Conservation (phyloP, 2,113 vertebrate species). For the Oenanthe oenanthe region DNA sequence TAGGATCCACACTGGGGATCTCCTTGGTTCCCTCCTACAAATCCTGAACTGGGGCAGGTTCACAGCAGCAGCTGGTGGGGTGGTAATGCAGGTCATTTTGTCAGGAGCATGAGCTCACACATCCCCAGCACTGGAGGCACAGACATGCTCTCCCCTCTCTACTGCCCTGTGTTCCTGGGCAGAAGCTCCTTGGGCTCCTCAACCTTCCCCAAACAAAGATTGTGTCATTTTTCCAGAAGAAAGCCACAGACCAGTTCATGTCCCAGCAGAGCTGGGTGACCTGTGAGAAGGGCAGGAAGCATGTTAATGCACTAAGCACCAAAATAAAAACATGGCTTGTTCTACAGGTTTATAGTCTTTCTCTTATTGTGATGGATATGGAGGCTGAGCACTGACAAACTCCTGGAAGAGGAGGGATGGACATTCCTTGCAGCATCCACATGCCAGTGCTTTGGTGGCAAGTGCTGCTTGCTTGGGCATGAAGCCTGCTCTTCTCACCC, state of each 20-base stretch:
- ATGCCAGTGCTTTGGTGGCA: background rate
- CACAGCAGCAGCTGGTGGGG: background rate
- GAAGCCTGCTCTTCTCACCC: background rate
- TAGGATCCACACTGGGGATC: background rate
- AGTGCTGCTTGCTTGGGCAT: rapidly evolving
- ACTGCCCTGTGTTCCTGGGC: background rate
- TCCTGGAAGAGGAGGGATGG: background rate
- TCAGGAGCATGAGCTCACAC: background rate
- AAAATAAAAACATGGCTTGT: background rate
- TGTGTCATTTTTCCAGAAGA: background rate
- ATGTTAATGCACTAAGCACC: background rate
- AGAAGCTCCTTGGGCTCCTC: background rate
- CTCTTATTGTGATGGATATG: background rate
- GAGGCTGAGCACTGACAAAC: background rate
- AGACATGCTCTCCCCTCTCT: background rate
- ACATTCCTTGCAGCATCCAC: background rate
- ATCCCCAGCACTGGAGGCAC: background rate
- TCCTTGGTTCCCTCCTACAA: background rate
- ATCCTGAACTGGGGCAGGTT: background rate
- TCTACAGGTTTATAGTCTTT: background rate
- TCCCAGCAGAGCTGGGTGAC: background rate
- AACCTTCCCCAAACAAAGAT: background rate
- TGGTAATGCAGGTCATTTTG: background rate
- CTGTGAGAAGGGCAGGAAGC: background rate
- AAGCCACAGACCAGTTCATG: background rate